A percentile compares a stretch with the other conserved stretches of the same genome.
Conservation (phyloP, 2,113 vertebrate genomes). For the Hypocryptadius cinnamomeus region DNA sequence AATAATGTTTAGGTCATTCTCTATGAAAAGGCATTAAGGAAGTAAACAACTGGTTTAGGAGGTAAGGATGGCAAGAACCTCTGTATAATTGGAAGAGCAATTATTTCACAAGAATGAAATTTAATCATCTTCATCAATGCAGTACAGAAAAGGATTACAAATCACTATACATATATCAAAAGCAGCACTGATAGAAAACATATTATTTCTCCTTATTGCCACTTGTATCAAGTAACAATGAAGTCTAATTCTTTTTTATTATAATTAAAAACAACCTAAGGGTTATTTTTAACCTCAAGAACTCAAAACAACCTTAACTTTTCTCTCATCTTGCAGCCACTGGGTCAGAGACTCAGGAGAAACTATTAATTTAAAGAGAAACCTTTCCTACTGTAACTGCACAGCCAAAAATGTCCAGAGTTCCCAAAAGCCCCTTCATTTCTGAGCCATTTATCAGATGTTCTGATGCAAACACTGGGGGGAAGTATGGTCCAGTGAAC, state of each 20-base stretch:
- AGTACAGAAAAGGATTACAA: neutral
- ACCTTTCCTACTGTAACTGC: neutral
- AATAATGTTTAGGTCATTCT: neutral
- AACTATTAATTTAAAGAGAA: neutral
- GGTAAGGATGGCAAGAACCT: neutral
- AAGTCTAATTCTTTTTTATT: neutral
- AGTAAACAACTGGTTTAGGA: neutral
- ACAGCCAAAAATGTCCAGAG: neutral
- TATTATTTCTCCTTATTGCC: neutral
- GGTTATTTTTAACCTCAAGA: neutral
- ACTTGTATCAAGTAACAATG: neutral
- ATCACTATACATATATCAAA: neutral
- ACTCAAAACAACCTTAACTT: neutral
- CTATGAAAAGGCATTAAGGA: neutral
- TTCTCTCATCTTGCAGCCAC: neutral
- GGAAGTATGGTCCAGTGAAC: neutral
- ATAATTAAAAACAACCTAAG: neutral
- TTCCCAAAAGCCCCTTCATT: neutral
- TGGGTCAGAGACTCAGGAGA: neutral
- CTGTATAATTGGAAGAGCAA: neutral
- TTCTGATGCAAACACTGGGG: neutral
- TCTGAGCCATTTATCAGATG: neutral
- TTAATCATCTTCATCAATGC: neutral
- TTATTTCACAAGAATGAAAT: neutral
- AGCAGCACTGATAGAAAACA: neutral